Base-by-base conservation (phyloP, 2,888 invertebrate species). In the Corbicula japonica region DNA sequence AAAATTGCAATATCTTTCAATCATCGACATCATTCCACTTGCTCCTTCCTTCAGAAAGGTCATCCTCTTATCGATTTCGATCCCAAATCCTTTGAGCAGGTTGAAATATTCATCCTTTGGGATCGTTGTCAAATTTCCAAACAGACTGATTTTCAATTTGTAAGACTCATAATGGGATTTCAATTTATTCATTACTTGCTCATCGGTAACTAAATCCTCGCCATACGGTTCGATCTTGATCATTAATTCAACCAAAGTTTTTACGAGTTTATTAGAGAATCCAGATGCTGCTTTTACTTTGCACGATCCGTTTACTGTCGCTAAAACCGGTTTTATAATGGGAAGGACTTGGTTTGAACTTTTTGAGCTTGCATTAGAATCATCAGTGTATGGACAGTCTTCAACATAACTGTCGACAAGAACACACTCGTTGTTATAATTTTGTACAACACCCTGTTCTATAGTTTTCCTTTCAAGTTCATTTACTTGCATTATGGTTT, bases 11-110 rank as follows among this genome's bases (percentile, higher is more conserved):
- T 79, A 83, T 26, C 68, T 54, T 44, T 56, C 73, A 5, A 79
- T 77, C 1, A 73, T 41, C 10, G 35, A 32, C 28, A 70, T 71
- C 23, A 83, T 66, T 38, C 73, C 73, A 12, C 69, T 41, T 3
- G 70, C 66, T 0, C 63, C 72, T 8, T 73, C 61, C 34, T 70
- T 68, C 12, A 83, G 35, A 32, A 76, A 41, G 12, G 52, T 62
- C 76, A 76, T 72, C 18, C 79, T 41, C n/a, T 68, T 65, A 32
- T 83, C 83, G 3, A 83, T 72, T 26, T 83, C 76, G 35, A 83
- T 76, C 5, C 83, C 83, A 48, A 66, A 76, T 15, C 61, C 72
- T 41, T 76, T 76, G 1, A 73, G 54, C 1, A 83, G 60, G 21
- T 61, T 61, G 38, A 74, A 76, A 56, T 83, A 79, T 46, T 83